Conservation (phyloP, 2,888 invertebrate species). For the Platycheirus rosarum region DNA sequence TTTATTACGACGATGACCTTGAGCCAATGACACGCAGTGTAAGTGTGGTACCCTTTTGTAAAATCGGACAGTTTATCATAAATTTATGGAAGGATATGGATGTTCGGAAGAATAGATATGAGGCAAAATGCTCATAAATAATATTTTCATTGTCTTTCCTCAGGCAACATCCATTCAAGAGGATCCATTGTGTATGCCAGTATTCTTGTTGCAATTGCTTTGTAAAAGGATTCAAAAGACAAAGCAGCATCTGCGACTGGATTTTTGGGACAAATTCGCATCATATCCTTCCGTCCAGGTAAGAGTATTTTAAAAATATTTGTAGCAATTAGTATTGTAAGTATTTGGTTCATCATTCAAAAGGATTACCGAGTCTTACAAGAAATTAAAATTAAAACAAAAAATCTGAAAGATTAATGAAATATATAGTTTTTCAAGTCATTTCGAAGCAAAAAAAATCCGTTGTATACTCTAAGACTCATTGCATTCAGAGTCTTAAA, state of each 20-base stretch:
- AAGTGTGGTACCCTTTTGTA: constrained; percentile 69
- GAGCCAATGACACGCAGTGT: constrained; percentile 21
- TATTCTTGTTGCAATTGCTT: constrained; percentile 49
- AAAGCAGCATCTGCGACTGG: constrained; percentile 45
- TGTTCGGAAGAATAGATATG: constrained; percentile 43
- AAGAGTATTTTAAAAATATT: constrained; percentile 56
- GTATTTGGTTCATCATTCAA: constrained; percentile 48
- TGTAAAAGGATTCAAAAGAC: constrained; percentile 60
- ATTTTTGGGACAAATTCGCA: constrained; percentile 59
- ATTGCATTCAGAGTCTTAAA: constrained; percentile 17
- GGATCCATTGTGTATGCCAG: not conserved
- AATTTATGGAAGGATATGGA: constrained; percentile 59
- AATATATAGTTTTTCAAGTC: constrained; percentile 27
- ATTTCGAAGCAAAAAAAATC: constrained; percentile 11
- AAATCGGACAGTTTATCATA: constrained; percentile 61
- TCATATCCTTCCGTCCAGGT: constrained; percentile 26
- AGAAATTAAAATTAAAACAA: constrained; percentile 44
- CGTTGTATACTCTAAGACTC: constrained; percentile 22
- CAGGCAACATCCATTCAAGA: constrained; percentile 5
- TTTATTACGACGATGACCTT: constrained; percentile 50
- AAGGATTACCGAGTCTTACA: constrained; percentile 58
- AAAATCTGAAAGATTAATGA: constrained; percentile 68
- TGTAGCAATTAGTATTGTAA: constrained; percentile 65
- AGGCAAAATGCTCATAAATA: constrained; percentile 57
- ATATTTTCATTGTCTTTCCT: constrained; percentile 45